Base-by-base conservation (phyloP, 2,797 vertebrate genomes). In the Odontamblyopus lacepedii region DNA sequence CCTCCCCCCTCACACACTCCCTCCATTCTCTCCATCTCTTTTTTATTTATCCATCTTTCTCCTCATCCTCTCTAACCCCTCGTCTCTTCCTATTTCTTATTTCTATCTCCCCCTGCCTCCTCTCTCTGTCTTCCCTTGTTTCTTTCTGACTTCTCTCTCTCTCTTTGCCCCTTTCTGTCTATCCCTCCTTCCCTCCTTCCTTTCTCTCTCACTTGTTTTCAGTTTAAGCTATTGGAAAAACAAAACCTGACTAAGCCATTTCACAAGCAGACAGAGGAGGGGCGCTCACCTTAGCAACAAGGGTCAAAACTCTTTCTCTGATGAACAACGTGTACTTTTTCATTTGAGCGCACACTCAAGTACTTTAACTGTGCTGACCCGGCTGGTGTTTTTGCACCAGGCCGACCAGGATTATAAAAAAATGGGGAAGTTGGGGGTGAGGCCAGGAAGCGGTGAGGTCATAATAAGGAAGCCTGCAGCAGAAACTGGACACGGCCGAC, bases 141-240 rank as follows among this genome's bases (percentile, higher is more conserved):
- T 50, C 48, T 18, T 16, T 18, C 48, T 50, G 3, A 2, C 18
- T 19, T 51, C 7, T 23, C 53, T 3, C n/a, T 3, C 55, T 3
- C 4, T 56, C 16, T 18, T 3, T 8, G 2, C 7, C 2, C 7
- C n/a, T 11, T 4, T 26, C 23, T 56, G 0, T 55, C 19, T 55
- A 0, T 56, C 19, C 19, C n/a, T 26, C 53, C 55, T 4, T 56
- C 0, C 1, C 16, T 56, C 71, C 55, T 12, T 32, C 48, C 48
- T 0, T 2, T 72, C 72, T 81, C 74, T 74, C 75, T 73, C 48
- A 67, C 71, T 80, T 72, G 32, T 78, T 77, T 76, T 71, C 60
- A 19, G 11, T 69, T n/a, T 30, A 67, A 70, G 15, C 35, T 27
- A 32, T 48, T 19, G 59, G 11, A 74, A 35, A 72, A 75, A 53